Base-by-base conservation (phyloP, 2,888 invertebrate species). In the Baronia brevicornis region DNA sequence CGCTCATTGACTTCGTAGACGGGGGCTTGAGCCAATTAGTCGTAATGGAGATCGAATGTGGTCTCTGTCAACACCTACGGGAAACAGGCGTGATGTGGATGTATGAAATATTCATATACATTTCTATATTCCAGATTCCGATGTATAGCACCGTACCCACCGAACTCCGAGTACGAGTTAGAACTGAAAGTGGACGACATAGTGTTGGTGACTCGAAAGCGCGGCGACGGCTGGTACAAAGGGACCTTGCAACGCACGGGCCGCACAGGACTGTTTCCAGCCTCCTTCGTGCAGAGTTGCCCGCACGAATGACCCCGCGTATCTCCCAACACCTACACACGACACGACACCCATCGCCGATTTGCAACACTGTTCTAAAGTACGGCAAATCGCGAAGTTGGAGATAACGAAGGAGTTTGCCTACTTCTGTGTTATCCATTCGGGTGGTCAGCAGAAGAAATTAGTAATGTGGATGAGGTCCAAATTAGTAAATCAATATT, bases 141-240 rank as follows among this genome's bases (percentile, higher is more conserved):
- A 34, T 97, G 96, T 73, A 93, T 96, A 51, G 95, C 94, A 22
- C 94, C 96, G 4, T 97, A 97, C 85, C 97, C 97, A 5, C 95
- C 97, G 1, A 96, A 96, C 71, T 95, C 95, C 41, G 96, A 96
- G 48, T 93, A 94, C 62, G 97, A 97, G 70, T 70, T 97, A 48
- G 96, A 96, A 61, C 78, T 97, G 24, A 92, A 93, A 48, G 90
- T 96, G 20, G 95, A 96, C 39, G 97, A 97, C 60, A 91, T 96
- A 33, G 95, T 97, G 45, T 90, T 94, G 51, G 96, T 97, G 9
- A 93, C 94, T 56, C 93, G 93, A 57, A 96, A 96, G 62, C 89
- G 96, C 30, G 96, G 96, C 29, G 96, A 97, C 61, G 97, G 97
- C 26, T 97, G 97, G 97, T 97, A 93, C 75, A 96, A 96, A 65